phyloP scores from a whole-genome alignment of 2,888 invertebrate genomes.

The Trichacis sp. region DNA sequence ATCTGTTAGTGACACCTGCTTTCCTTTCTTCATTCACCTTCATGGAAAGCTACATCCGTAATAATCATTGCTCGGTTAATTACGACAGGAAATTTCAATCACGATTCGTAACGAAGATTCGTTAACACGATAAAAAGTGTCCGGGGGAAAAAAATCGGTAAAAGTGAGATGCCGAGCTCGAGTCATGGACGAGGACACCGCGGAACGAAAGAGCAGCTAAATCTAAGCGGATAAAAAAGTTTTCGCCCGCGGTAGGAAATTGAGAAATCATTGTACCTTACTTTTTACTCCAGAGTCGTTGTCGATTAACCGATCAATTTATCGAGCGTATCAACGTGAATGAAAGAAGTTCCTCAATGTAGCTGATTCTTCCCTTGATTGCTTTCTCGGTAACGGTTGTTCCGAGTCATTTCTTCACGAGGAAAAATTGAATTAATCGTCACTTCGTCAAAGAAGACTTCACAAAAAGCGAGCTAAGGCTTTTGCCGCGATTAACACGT shows the following conservation, averaged over 20 bases:
- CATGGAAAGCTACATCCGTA: not conserved
- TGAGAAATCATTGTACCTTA: constrained; percentile 44
- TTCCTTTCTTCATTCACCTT: constrained; percentile 14
- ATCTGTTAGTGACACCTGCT: constrained; percentile 62
- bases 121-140: not conserved
- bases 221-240: constrained; percentile 25
- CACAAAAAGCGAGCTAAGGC: not conserved
- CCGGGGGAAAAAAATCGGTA: not conserved
- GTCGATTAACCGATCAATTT: constrained; percentile 35
- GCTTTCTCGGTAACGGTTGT: constrained; percentile 26
- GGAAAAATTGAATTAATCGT: constrained; percentile 3
- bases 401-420: constrained; percentile 6
- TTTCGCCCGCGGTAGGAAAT: constrained; percentile 33
- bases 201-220: constrained; percentile 13
- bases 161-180: not conserved
- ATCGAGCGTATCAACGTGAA: constrained; percentile 34
- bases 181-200: not conserved
- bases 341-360: constrained; percentile 29
- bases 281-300: constrained; percentile 34
- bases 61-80: constrained; percentile 1
- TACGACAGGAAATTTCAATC: not conserved
- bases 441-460: not conserved
- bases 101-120: not conserved
- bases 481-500: not conserved
- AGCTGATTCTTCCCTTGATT: constrained; percentile 24